Base-by-base conservation (phyloP, 1,140 invertebrate genomes). In the Drosophila novamexicana region DNA sequence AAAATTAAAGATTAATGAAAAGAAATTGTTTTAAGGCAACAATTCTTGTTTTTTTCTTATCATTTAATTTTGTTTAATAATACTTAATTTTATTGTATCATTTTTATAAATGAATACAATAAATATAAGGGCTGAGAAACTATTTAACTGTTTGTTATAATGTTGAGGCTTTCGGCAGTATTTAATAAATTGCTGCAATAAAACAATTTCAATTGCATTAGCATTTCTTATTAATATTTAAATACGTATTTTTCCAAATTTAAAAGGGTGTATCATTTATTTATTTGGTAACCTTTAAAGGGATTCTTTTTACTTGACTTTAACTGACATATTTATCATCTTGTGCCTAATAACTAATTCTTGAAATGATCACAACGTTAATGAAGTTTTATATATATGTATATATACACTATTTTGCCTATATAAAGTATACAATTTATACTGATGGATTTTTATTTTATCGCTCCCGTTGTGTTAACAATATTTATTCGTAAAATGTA, bases 341-440 rank as follows among this genome's bases (percentile, higher is more conserved):
- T 52, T 9, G 14, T 53, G 56, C 70, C 77, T 89, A 85, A 75
- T 7, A 79, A 81, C 85, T 89, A 89, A 90, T 89, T 89, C 85
- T 89, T 89, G 81, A 90, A 89, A 90, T 88, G 85, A 89, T 89
- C 84, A 89, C 84, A 89, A 89, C 84, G 84, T 89, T 90, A 84
- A 89, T 81, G 85, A 79, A 79, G 90, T 50, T 70, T 81, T 78
- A 62, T 45, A 56, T 53, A 49, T 66, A 9, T 72, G 59, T 67
- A 58, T 71, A 36, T 57, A n/a, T 75, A 44, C 50, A 37, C 34
- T 79, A 71, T 74, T 67, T 79, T 49, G 44, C 75, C 78, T 74
- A 81, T 47, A 64, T 63, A 50, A 73, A 73, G 56, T 73, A 73
- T 54, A 67, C 39, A 56, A 67, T 75, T 72, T 62, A 57, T 70